Conservation (phyloP, 2,797 vertebrate species). For the Syndactyla subalaris region DNA sequence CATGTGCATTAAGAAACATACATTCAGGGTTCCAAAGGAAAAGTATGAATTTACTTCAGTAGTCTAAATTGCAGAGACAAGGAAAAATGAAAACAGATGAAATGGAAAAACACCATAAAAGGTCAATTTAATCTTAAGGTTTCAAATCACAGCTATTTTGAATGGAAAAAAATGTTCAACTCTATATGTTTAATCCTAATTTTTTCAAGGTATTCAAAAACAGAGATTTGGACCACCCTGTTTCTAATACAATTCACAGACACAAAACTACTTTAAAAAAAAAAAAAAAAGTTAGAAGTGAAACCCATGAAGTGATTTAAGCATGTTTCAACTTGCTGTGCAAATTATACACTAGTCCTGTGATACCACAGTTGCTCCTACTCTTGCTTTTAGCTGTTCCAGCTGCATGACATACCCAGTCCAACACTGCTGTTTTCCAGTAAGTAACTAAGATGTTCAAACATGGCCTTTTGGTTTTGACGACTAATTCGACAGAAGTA, state of each 20-base stretch:
- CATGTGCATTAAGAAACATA: background rate
- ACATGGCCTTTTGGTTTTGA: conserved; percentile 99
- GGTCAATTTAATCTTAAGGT: background rate
- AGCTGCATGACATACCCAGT: conserved; percentile 81
- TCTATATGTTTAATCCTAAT: background rate
- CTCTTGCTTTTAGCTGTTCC: background rate
- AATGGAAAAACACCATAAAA: background rate
- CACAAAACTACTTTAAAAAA: background rate
- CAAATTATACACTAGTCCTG: background rate
- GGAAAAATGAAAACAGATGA: background rate
- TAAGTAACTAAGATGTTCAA: conserved; percentile 97
- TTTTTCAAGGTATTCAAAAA: background rate
- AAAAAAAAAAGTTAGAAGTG: background rate
- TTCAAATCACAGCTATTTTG: background rate
- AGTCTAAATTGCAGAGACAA: background rate
- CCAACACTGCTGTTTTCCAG: conserved; percentile 98
- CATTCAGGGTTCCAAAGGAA: background rate
- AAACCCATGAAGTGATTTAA: background rate
- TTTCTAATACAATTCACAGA: background rate
- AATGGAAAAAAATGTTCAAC: background rate
- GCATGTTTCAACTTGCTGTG: background rate
- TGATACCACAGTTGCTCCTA: background rate
- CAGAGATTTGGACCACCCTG: background rate
- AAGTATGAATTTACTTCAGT: background rate
- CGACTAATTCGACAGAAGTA: conserved; percentile 99